Base-by-base conservation (phyloP, 2,797 vertebrate genomes). In the Hoplostethus atlanticus region DNA sequence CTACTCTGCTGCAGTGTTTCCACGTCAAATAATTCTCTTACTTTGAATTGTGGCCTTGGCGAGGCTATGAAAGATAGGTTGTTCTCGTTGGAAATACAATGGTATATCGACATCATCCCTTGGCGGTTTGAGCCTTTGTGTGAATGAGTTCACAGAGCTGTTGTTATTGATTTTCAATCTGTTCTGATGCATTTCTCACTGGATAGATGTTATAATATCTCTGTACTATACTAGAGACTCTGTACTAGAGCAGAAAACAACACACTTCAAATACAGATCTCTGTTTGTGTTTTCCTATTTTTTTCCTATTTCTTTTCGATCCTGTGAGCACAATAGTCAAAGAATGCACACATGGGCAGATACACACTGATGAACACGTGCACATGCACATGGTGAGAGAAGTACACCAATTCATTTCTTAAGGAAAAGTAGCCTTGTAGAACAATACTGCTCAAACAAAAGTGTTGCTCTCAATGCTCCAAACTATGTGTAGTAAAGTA, bases 1-100 rank as follows among this genome's bases (percentile, higher is more conserved):
- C 57, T 69, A 21, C 68, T 63, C 61, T 64, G 62, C 62, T 50
- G 65, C 38, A 61, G 57, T 85, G 79, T 89, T 87, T 80, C 83
- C 70, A 80, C 61, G 64, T 88, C 36, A 54, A 63, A 83, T 75
- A 48, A 73, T 79, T 46, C 13, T 46, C 17, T 60, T 64, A 52
- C 47, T 51, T 15, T 1, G 67, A 56, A 66, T 28, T 47, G 11
- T 48, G 63, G 16, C 52, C 28, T 69, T n/a, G 21, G 63, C 25
- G 60, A 17, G 40, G 40, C 25, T 53, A 3, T 8, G 3, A 72
- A 59, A 5, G 10, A n/a, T 34, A 5, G n/a, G 44, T 31, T 47
- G 38, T 65, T 71, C 34, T 0, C 2, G 44, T 50, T 60, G 5
- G 74, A 71, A 78, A 71, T 38, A 44, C 28, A 7, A 6, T 52